Evolutionary conservation across 1,140 invertebrate species (phyloP).

Genomic region (Megalopta genalis): DNA sequence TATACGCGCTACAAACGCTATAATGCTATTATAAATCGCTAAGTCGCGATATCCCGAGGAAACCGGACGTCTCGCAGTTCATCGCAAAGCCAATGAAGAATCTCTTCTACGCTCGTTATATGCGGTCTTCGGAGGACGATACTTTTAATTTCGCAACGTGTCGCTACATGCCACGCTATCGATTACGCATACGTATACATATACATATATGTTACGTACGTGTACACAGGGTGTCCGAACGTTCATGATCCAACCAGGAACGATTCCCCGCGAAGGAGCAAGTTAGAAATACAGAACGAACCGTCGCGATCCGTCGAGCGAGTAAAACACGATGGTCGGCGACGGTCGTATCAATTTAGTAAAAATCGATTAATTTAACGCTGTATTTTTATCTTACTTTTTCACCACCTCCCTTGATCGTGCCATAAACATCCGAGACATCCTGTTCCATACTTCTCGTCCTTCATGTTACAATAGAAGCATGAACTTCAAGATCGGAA

Average conservation of each 20-base stretch:
- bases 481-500: neutral
- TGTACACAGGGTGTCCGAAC: neutral
- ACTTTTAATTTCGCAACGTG: conserved; percentile 1
- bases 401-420: too few relatives aligned
- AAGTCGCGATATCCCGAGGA: neutral
- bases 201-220: neutral
- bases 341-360: too few relatives aligned
- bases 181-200: conserved; percentile 13
- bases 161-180: conserved; percentile 13
- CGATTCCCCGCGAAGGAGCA: too few relatives aligned
- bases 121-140: neutral
- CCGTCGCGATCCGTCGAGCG: too few relatives aligned
- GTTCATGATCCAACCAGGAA: neutral
- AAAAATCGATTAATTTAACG: too few relatives aligned
- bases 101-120: neutral
- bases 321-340: too few relatives aligned
- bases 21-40: neutral
- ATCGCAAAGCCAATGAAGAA: neutral
- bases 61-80: neutral
- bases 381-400: too few relatives aligned
- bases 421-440: too few relatives aligned
- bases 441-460: too few relatives aligned
- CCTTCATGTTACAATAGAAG: neutral
- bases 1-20: neutral
- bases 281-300: too few relatives aligned